Evolutionary conservation across 2,113 vertebrate genomes (phyloP), one percentile per base, ranked within the genome.

Genomic region (Sinocyclocheilus rhinocerous): DNA sequence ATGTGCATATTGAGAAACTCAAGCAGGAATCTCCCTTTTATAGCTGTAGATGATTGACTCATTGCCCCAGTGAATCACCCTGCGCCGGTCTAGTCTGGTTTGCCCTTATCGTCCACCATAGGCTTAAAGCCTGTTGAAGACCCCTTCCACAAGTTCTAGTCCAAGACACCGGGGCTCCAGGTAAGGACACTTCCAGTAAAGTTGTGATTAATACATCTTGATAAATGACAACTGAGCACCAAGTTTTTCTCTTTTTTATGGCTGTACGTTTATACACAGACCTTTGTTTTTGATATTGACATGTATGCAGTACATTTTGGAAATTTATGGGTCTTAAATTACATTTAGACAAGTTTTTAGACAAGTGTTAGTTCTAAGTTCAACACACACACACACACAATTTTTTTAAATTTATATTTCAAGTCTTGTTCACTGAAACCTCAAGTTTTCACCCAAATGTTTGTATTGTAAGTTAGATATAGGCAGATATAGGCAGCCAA

Each of bases 11-110:
- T 67, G 52, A 86, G 81, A 63, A 70, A 52, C 72, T 86, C 76
- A 42, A 70, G 22, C 26, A 85, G 59, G 70, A 82, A 5, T 61
- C 80, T 83, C 70, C 70, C 80, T 84, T 88, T 88, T 88, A 88
- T 88, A 86, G 65, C 52, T 48, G 13, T 42, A 24, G 15, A 6
- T 79, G 81, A 87, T 63, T 86, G 84, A 83, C 84, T 88, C 73
- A 78, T 78, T 76, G 76, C 63, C 33, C 33, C 26, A 15, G 63
- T 88, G 87, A 88, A 55, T 88, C 87, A 87, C 50, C 36, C 69
- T 59, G 59, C 7, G 8, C 85, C 33, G n/a, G 78, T 81, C 79
- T 81, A n/a, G 39, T 67, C 79, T 67, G 59, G 39, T 67, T 81
- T 4, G 6, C 72, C n/a, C 22, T 8, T 45, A 22, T 63, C 22